Conservation (phyloP, 2,797 vertebrate genomes). For the Rhynchotus rufescens region DNA sequence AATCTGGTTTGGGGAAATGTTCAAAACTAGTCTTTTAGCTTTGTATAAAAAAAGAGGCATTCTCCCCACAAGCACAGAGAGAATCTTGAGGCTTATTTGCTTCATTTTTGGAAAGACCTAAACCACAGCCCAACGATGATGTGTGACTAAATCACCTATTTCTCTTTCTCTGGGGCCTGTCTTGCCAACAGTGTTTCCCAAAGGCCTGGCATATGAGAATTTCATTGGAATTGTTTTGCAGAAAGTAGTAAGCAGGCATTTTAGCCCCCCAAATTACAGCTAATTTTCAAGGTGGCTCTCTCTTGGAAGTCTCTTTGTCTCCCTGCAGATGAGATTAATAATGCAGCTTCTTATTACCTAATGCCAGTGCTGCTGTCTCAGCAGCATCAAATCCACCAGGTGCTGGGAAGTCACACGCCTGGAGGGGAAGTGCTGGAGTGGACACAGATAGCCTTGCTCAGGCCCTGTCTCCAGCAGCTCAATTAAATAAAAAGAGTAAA, state of each 20-base stretch:
- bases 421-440: neutral
- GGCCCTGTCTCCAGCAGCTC: neutral
- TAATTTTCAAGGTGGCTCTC: neutral
- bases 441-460: neutral
- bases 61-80: neutral
- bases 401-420: neutral
- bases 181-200: neutral
- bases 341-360: neutral
- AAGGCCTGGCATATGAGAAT: neutral
- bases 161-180: neutral
- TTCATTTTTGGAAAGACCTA: neutral
- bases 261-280: neutral
- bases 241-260: neutral
- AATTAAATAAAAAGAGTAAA: constrained; percentile 42
- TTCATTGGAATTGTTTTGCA: neutral
- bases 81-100: neutral
- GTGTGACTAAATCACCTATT: neutral
- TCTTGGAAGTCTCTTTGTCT: neutral
- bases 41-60: neutral
- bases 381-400: neutral
- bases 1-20: neutral
- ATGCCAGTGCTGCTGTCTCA: neutral
- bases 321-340: neutral
- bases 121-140: neutral
- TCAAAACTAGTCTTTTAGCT: neutral